These are phyloP conservation scores for Drosophila triauraria DNA, from an alignment of 1,140 invertebrate genomes.

Conservation along the genomic window DNA sequence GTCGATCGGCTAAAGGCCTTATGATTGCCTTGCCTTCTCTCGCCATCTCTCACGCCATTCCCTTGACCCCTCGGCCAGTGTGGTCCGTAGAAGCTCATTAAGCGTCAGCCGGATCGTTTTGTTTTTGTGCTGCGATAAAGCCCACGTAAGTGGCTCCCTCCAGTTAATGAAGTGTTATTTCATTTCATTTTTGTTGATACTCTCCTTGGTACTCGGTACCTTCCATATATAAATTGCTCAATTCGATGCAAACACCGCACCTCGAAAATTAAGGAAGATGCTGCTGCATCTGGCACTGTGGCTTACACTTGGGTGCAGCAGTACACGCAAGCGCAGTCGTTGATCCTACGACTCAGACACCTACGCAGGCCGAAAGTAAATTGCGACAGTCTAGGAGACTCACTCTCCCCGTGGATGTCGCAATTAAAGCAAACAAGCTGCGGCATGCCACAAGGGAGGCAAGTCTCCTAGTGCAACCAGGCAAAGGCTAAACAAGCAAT, in stretches of 20 bases:
- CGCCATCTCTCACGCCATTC: conserved; percentile 55
- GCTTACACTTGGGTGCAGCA: conserved; percentile 45
- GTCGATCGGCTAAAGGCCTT: conserved; percentile 40
- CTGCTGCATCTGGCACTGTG: conserved; percentile 12
- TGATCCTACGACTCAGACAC: conserved; percentile 41
- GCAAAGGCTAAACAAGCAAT: conserved; percentile 59
- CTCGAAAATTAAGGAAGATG: conserved; percentile 50
- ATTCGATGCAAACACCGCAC: conserved; percentile 73
- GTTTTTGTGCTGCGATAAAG: conserved; percentile 56
- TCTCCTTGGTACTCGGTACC: conserved; percentile 3
- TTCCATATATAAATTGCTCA: conserved; percentile 72
- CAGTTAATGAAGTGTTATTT: conserved; percentile 78
- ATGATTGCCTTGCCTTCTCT: conserved; percentile 52
- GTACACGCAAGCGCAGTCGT: conserved; percentile 35
- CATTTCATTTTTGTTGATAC: conserved; percentile 49
- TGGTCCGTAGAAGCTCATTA: conserved; percentile 64
- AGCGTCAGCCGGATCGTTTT: conserved; percentile 60
- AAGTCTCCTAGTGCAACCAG: conserved; percentile 3
- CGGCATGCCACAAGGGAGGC: conserved; percentile 24
- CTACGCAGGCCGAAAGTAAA: conserved; percentile 49
- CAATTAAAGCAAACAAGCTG: conserved; percentile 74
- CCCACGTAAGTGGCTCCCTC: conserved; percentile 52
- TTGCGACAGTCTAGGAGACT: conserved; percentile 23
- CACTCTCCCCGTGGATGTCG: conserved; percentile 29
- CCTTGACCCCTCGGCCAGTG: conserved; percentile 7